Conservation (phyloP, 2,113 vertebrate genomes). For the Chloroceryle aenea region DNA sequence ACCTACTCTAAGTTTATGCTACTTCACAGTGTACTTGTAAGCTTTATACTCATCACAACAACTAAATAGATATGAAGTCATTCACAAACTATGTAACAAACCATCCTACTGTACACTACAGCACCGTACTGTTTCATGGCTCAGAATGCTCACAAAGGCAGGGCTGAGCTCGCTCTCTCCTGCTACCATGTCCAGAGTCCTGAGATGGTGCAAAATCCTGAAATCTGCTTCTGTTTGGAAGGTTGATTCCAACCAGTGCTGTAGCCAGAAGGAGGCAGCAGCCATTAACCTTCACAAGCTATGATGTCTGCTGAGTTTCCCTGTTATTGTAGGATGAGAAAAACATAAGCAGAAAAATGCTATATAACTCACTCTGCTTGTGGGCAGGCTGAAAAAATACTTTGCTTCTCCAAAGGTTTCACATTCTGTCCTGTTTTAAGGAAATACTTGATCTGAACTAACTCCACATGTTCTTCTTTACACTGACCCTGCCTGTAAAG, state of each 20-base stretch:
- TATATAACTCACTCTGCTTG: background rate
- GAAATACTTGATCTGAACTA: background rate
- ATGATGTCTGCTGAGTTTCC: background rate
- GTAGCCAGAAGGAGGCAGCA: background rate
- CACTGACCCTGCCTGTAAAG: background rate
- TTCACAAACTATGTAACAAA: accelerated
- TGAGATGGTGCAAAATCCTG: background rate
- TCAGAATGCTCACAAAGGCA: background rate
- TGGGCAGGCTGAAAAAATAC: background rate
- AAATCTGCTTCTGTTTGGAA: background rate
- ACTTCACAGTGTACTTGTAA: background rate
- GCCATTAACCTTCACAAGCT: background rate
- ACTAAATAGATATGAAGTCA: background rate
- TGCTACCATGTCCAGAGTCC: accelerated
- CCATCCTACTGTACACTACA: accelerated
- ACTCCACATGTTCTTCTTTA: background rate
- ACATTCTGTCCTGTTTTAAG: background rate
- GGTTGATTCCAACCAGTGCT: background rate
- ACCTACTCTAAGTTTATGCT: background rate
- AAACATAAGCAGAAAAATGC: background rate
- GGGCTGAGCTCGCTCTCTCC: background rate
- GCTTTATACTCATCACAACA: background rate
- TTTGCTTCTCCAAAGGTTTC: background rate
- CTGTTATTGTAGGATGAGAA: background rate
- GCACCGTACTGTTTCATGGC: accelerated